Conservation (phyloP, 2,797 vertebrate species). For the Chromobotia macracanthus region DNA sequence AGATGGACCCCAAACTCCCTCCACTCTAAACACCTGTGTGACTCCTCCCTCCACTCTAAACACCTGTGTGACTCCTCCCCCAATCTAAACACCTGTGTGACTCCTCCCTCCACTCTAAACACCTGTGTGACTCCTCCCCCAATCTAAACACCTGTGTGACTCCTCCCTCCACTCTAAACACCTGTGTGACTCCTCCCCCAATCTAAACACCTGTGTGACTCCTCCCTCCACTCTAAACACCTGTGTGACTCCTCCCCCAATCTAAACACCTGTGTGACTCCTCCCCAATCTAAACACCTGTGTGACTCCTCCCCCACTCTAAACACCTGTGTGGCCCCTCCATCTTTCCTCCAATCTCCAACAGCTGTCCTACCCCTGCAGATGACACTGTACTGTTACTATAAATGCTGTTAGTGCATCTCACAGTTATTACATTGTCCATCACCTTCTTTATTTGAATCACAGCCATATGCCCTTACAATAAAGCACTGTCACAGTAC, state of each 20-base stretch:
- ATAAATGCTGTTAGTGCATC: constrained; percentile 18
- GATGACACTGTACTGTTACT: constrained; percentile 58
- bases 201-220: too few relatives aligned
- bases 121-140: too few relatives aligned
- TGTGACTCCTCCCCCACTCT: constrained; percentile 70
- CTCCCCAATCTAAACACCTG: constrained; percentile 93
- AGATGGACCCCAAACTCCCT: constrained; percentile 84
- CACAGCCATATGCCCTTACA: too few relatives aligned
- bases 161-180: too few relatives aligned
- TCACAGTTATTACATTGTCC: background rate
- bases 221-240: constrained; percentile 89
- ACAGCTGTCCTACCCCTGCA: constrained; percentile 37
- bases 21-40: constrained; percentile 73
- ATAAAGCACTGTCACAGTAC: too few relatives aligned
- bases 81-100: too few relatives aligned
- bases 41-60: background rate
- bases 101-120: too few relatives aligned
- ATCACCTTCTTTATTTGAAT: too few relatives aligned
- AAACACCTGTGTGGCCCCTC: constrained; percentile 62
- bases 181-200: too few relatives aligned
- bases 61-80: too few relatives aligned
- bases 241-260: constrained; percentile 74
- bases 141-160: too few relatives aligned
- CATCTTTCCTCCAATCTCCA: constrained; percentile 65
- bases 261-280: constrained; percentile 51